Evolutionary conservation across 2,888 invertebrate species (phyloP), one percentile per base, ranked within the genome.

Genomic region (Sicus ferrugineus): DNA sequence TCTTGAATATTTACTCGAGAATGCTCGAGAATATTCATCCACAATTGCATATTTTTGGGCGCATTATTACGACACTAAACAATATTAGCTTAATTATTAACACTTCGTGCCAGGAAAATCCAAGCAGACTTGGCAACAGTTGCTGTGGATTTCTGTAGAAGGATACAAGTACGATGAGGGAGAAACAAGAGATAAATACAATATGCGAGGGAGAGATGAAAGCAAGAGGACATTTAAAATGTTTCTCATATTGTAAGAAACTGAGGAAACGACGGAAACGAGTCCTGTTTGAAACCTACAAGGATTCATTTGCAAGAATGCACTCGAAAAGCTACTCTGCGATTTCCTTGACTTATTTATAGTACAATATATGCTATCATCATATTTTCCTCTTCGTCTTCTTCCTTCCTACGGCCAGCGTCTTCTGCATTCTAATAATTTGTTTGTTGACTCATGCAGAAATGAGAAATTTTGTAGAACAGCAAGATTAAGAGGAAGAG

Each of bases 321-420:
- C 11, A 54, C 28, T 42, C 42, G 21, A 16, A 21, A 38, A 14
- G 11, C 21, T 42, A 9, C 42, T 3, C 38, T 26, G 6, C 11
- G 61, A 23, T 61, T 26, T 42, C 38, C 42, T 61, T 61, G 42
- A 42, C 26, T 61, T 16, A 38, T 38, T 42, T 38, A 61, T 26
- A 42, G 38, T 26, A n/a, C n/a, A n/a, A 42, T 61, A 38, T 34
- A 26, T 61, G 16, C 23, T 42, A 31, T 31, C 30, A 30, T 16
- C 9, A 30, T 14, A 14, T 30, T 31, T 1, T 56, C 19, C 38
- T 21, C 26, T 16, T 2, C 42, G 19, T 31, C 38, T 23, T 42
- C 26, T 61, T 42, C 26, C 14, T 21, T 54, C 26, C 28, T 16
- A 28, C 11, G 5, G 14, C 28, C 54, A 6, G 14, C 46, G 14